Evolutionary conservation across 1,140 invertebrate species (phyloP).

Genomic region (Anastatus disparis): DNA sequence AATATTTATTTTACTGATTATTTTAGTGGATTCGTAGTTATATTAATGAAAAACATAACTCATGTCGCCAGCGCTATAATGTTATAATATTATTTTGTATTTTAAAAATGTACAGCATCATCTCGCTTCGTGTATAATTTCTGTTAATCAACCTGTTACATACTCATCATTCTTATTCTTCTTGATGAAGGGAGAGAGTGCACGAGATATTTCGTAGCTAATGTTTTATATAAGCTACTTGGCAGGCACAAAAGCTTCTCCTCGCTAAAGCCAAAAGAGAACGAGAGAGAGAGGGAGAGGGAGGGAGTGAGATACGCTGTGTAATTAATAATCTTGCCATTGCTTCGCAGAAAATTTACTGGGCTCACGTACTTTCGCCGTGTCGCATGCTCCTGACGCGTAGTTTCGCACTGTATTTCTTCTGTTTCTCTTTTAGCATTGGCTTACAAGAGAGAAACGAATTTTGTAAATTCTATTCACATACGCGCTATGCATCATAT

Average conservation of each 20-base stretch:
- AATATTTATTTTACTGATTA: too few species aligned
- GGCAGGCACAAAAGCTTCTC: constrained; percentile 45
- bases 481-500: constrained; percentile 4
- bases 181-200: neutral
- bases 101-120: too few species aligned
- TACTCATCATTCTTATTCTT: too few species aligned
- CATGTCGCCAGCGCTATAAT: too few species aligned
- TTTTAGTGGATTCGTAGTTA: too few species aligned
- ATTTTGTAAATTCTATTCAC: constrained; percentile 30
- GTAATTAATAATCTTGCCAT: constrained; percentile 46
- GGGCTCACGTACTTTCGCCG: neutral
- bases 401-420: constrained; percentile 12
- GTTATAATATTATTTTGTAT: too few species aligned
- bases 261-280: constrained; percentile 3
- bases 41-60: too few species aligned
- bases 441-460: neutral
- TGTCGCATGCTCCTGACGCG: neutral
- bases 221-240: constrained; percentile 49
- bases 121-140: constrained; percentile 19
- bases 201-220: neutral
- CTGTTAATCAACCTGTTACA: constrained; percentile 44
- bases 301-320: constrained; percentile 7
- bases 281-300: neutral
- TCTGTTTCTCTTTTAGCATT: neutral
- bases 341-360: constrained; percentile 42